Evolutionary conservation across 2,888 invertebrate species (phyloP).

Genomic region (Exocentrus adspersus): DNA sequence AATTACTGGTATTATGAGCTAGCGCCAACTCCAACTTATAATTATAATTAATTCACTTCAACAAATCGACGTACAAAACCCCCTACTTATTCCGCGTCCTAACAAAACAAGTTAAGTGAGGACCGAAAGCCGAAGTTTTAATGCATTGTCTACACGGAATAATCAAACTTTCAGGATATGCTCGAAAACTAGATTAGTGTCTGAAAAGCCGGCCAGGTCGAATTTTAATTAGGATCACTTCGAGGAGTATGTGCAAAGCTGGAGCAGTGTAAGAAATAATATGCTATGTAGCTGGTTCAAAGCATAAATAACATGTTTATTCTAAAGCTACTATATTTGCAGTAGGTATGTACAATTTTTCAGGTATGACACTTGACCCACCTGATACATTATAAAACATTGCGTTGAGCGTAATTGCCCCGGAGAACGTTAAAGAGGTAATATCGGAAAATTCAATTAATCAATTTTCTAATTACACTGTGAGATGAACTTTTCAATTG

Average conservation of each 20-base stretch:
- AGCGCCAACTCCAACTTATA: neutral
- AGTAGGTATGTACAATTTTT: neutral
- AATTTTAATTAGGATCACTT: constrained; percentile 40
- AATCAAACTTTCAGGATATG: constrained; percentile 36
- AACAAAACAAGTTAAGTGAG: constrained; percentile 15
- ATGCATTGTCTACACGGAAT: constrained; percentile 34
- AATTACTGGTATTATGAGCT: neutral
- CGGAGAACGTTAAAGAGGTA: constrained; percentile 7
- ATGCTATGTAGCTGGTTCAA: too few species aligned
- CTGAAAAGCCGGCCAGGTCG: constrained; percentile 35
- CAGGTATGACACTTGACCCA: too few species aligned
- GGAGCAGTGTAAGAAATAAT: too few species aligned
- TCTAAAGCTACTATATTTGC: neutral
- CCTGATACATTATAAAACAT: neutral
- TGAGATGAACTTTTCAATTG: constrained; percentile 12
- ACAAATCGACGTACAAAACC: constrained; percentile 15
- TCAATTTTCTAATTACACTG: constrained; percentile 3
- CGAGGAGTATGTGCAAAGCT: constrained; percentile 27
- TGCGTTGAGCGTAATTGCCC: constrained; percentile 4
- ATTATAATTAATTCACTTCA: constrained; percentile 10
- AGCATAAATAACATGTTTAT: too few species aligned
- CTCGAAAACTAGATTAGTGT: constrained; percentile 39
- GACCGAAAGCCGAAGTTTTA: constrained; percentile 26
- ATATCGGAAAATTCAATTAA: constrained; percentile 6
- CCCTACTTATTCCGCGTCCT: constrained; percentile 5